A percentile compares a stretch with the other conserved stretches of the same genome.
Evolutionary conservation across 2,113 vertebrate species (phyloP).

Genomic region (Myiagra hebetior): DNA sequence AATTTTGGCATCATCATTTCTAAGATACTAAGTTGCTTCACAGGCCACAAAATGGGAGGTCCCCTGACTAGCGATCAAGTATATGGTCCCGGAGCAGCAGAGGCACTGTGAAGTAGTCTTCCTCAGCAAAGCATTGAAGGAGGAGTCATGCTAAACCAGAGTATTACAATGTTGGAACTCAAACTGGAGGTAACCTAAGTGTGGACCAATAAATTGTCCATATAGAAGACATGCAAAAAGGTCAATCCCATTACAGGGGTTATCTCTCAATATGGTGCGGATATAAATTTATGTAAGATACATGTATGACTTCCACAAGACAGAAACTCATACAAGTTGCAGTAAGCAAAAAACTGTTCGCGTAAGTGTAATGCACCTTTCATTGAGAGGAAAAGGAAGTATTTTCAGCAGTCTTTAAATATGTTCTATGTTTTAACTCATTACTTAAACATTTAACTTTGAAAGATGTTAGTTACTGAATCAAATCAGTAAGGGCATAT

Average conservation of each 20-base stretch:
- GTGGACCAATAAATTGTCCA: not conserved
- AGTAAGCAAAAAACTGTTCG: not conserved
- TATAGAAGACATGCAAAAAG: not conserved
- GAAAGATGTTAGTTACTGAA: not conserved
- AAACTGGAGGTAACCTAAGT: not conserved
- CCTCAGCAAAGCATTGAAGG: not conserved
- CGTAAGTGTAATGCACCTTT: not conserved
- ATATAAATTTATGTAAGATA: not conserved
- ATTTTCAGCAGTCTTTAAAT: not conserved
- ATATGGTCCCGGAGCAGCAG: not conserved
- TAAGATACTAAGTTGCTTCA: not conserved
- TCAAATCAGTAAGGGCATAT: not conserved
- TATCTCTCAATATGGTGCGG: not conserved
- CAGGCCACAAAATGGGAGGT: not conserved
- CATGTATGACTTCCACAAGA: not conserved
- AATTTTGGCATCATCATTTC: not conserved
- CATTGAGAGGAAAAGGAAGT: not conserved
- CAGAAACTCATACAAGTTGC: not conserved
- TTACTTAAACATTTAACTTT: not conserved
- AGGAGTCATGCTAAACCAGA: not conserved
- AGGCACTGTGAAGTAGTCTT: not conserved
- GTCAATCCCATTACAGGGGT: not conserved
- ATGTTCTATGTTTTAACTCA: not conserved
- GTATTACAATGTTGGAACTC: not conserved
- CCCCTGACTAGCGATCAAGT: no score